phyloP scores from a whole-genome alignment of 2,113 vertebrate genomes.

The Merops nubicus region DNA sequence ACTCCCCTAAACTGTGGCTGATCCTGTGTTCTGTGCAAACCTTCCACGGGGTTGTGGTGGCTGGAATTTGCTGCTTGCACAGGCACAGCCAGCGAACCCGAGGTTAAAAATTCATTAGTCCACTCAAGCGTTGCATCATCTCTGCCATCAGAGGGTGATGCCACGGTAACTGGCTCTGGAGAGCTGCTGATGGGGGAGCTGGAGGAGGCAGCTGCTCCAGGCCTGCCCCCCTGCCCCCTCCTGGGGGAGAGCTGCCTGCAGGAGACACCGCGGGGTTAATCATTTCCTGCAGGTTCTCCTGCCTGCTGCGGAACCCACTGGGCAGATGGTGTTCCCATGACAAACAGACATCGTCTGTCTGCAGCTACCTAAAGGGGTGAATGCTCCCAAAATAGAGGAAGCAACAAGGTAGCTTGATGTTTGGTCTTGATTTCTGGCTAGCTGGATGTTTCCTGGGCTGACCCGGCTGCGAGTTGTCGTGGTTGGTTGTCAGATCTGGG shows the following conservation, averaged over 20 bases:
- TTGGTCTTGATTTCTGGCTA: neutral
- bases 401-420: neutral
- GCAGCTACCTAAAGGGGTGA: neutral
- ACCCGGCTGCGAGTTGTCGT: fast-evolving
- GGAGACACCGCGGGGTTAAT: neutral
- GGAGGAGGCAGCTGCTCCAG: neutral
- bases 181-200: neutral
- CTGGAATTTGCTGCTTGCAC: neutral
- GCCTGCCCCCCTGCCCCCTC: neutral
- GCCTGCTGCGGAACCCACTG: neutral
- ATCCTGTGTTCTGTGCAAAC: fast-evolving
- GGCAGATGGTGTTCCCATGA: neutral
- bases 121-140: neutral
- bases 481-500: neutral
- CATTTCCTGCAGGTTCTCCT: neutral
- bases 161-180: neutral
- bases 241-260: neutral
- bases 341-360: neutral
- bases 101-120: neutral
- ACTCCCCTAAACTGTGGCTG: fast-evolving
- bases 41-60: fast-evolving
- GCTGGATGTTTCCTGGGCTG: neutral
- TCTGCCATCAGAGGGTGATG: neutral
- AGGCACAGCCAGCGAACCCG: neutral
- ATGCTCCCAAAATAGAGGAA: neutral